Conservation (phyloP, 2,797 vertebrate species). For the Sebastes variabilis region DNA sequence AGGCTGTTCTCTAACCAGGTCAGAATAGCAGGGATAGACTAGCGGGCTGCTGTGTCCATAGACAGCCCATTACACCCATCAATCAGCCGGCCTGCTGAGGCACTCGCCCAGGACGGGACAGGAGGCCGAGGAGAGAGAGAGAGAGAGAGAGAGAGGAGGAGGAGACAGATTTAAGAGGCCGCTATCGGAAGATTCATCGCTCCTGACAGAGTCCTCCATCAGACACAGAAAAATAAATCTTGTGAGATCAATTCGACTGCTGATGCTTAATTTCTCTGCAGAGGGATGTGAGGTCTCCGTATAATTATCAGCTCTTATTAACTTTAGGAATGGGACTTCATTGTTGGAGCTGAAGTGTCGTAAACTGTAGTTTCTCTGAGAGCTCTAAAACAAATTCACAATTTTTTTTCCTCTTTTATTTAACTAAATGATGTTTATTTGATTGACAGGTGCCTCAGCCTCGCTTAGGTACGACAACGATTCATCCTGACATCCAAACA, state of each 20-base stretch:
- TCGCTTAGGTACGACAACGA: no score
- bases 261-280: conserved; percentile 8
- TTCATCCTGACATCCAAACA: no score
- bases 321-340: not conserved
- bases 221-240: conserved; percentile 23
- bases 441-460: no score
- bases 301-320: not conserved
- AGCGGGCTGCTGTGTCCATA: conserved; percentile 25
- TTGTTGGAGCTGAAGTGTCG: not conserved
- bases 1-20: conserved; percentile 41
- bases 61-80: conserved; percentile 62
- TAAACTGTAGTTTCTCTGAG: not conserved
- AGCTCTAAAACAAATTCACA: no score
- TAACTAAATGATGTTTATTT: no score
- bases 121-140: conserved; percentile 3
- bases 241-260: conserved; percentile 11
- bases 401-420: no score
- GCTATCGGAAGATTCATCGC: conserved; percentile 38
- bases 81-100: conserved; percentile 40
- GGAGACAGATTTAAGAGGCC: conserved; percentile 51
- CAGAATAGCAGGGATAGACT: conserved; percentile 24
- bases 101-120: conserved; percentile 27
- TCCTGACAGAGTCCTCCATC: conserved; percentile 25
- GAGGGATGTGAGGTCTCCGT: not conserved
- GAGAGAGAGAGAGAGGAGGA: not conserved